Base-by-base conservation (phyloP, 2,888 invertebrate genomes). In the Meiosimyza platycephala region DNA sequence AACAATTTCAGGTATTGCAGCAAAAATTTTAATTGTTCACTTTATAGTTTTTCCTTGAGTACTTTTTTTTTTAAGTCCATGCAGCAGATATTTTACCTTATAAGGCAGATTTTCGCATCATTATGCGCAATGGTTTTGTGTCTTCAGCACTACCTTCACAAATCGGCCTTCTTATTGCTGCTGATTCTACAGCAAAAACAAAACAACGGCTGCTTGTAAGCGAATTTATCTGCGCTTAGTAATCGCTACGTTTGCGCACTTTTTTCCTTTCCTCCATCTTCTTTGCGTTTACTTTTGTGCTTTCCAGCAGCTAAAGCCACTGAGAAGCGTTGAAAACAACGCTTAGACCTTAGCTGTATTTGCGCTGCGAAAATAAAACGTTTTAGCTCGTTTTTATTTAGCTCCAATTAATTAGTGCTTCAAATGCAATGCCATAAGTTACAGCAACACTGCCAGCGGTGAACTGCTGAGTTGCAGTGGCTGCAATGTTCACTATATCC, bases 401-500 rank as follows among this genome's bases (percentile, higher is more conserved):
- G 85, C 83, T 85, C 85, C 85, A 85, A 85, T 85, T 85, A 85
- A 85, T 85, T 85, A 85, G 85, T 85, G 85, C 85, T 84, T 85
- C 85, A 85, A 85, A 85, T 85, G 85, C 85, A 84, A 83, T 84
- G 85, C 85, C 85, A 85, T 85, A 85, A 85, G 85, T 85, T 85
- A 78, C 75, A 72, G 72, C 77, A 54, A 57, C 16, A n/a, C 22
- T 48, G 22, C 48, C 48, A 4, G 13, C 22, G 13, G n/a, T 15
- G 51, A 16, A 16, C 48, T n/a, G 50, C 50, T 28, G 52, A 65
- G 67, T 60, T 59, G 65, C 50, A 16, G 66, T 50, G 15, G n/a
- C 11, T 16, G 22, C 48, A 52, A 3, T 52, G 52, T 51, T 22
- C 57, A 64, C 4, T 40, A 51, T 40, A n/a, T 70, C 6, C 62